Base-by-base conservation (phyloP, 2,113 vertebrate genomes). In the Malurus alboscapulatus region DNA sequence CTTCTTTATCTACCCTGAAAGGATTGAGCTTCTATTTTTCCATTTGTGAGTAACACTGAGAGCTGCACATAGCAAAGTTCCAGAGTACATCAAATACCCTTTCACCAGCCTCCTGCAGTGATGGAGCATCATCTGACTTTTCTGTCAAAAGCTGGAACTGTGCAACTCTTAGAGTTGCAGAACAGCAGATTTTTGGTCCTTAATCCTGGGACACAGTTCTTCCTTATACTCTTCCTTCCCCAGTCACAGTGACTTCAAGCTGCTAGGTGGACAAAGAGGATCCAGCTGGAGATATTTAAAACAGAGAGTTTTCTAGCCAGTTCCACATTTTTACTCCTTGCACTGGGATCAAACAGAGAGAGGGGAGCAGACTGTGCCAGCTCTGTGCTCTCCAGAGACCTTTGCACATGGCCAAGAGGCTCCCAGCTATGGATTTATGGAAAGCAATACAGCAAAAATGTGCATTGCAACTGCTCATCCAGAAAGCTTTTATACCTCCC, bases 401-500 rank as follows among this genome's bases (percentile, higher is more conserved):
- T 91, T 50, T 69, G 50, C 21, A 47, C 51, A 17, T 51, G 82
- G 71, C 68, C 75, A 58, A 14, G 71, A 88, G 67, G 63, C 95
- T 76, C 85, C 67, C 82, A 95, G 9, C 76, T 51, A 88, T 59
- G 90, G 90, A 95, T 92, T 94, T 93, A 94, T 93, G 88, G 82
- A 94, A 84, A 88, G 75, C 63, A 93, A 80, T 83, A 79, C 34
- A 86, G 86, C 79, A 95, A 91, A 91, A 89, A 95, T 94, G 92
- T 78, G 78, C 92, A 74, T 32, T 59, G 88, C 40, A 71, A 67
- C 75, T 92, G 95, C 83, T 95, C 86, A 50, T 79, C 92, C 92
- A 94, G 96, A 93, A 95, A 94, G 93, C 86, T 86, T 88, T 94
- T 93, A 88, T 87, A 80, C 72, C 78, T 90, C 44, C 59, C 87